A percentile compares a stretch with the other conserved stretches of the same genome.
Conservation (phyloP, 2,888 invertebrate species). For the Hoplodrina blanda region DNA sequence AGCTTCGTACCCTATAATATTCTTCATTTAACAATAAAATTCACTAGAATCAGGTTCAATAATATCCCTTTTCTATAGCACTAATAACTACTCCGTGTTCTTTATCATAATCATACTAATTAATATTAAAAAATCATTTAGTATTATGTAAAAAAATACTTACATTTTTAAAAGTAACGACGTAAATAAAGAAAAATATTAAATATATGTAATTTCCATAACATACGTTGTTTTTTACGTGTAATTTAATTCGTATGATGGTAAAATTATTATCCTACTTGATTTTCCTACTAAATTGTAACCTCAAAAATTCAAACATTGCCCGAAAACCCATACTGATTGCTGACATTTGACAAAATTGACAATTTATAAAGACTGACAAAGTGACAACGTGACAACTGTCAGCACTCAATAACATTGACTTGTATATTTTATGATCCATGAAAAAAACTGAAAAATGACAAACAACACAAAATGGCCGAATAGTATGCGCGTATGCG, state of each 20-base stretch:
- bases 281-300: constrained; percentile 45
- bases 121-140: background rate
- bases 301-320: constrained; percentile 35
- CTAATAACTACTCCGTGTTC: background rate
- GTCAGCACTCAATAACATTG: no score
- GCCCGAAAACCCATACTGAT: constrained; percentile 13
- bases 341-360: background rate
- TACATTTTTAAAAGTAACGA: constrained; percentile 18
- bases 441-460: no score
- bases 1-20: no score
- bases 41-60: background rate
- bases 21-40: background rate
- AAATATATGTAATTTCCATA: constrained; percentile 21
- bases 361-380: background rate
- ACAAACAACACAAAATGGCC: no score
- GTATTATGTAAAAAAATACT: constrained; percentile 23
- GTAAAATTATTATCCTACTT: constrained; percentile 25
- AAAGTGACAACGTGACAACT: no score
- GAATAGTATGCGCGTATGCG: no score
- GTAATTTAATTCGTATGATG: constrained; percentile 12
- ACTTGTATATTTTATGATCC: no score
- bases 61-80: background rate
- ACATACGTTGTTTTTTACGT: background rate
- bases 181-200: constrained; percentile 24
- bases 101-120: background rate